phyloP scores from a whole-genome alignment of 2,113 vertebrate genomes.

The Condylura cristata region DNA sequence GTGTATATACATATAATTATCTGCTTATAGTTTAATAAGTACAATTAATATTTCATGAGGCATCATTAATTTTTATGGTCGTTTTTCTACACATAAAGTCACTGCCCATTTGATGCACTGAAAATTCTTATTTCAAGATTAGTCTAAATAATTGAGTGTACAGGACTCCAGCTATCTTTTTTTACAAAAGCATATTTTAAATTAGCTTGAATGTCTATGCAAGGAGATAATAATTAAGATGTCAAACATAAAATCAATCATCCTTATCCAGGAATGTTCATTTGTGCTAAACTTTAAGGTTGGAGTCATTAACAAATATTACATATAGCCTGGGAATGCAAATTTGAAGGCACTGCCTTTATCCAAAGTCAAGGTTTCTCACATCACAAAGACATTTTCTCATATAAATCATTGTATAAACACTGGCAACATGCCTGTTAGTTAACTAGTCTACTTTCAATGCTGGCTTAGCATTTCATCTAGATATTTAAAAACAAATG shows the following conservation, averaged over 20 bases:
- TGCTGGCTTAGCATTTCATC: neutral
- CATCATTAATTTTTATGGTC: conserved; percentile 66
- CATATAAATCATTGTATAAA: neutral
- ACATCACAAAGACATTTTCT: neutral
- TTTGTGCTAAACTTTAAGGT: neutral
- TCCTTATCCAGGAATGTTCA: neutral
- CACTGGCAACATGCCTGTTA: neutral
- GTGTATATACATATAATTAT: conserved; percentile 7
- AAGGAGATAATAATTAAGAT: conserved; percentile 22
- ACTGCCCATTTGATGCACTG: conserved; percentile 31
- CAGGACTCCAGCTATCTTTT: neutral
- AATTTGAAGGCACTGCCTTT: neutral
- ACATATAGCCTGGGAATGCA: neutral
- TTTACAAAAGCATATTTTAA: conserved; percentile 48
- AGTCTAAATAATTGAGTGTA: conserved; percentile 27
- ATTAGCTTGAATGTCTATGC: neutral
- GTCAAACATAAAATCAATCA: conserved; percentile 37
- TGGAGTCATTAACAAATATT: neutral
- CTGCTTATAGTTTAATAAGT: conserved; percentile 60
- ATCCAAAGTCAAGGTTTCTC: neutral
- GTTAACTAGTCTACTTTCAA: neutral
- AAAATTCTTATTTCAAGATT: conserved; percentile 49
- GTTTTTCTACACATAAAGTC: conserved; percentile 47
- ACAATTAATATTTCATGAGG: conserved; percentile 67
- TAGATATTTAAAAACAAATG: neutral